Base-by-base conservation (phyloP, 2,113 vertebrate species). In the Ptyas mucosa region DNA sequence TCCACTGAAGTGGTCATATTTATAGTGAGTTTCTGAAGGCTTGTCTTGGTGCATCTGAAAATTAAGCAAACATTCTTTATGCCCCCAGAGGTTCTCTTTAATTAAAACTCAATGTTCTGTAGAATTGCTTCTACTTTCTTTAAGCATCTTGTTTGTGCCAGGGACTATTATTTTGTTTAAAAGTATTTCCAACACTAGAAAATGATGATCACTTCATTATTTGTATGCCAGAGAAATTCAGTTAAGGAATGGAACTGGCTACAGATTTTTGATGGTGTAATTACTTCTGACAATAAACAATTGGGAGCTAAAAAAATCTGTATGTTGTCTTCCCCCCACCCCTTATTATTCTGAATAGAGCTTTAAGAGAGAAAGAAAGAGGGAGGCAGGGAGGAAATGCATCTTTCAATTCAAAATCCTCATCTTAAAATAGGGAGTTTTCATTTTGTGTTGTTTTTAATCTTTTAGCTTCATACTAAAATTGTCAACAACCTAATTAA, bases 21-120 rank as follows among this genome's bases (percentile, higher is more conserved):
- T n/a, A 46, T 43, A 52, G 26, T n/a, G 43, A 43, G 24, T 92
- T 85, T 21, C 58, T 14, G 43, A 90, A 58, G 51, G 20, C 1
- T 75, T 43, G 21, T 14, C 51, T 90, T 85, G 39, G 90, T 54
- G 69, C 58, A 34, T 34, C 55, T 87, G 51, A 69, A 90, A 90
- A 94, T 92, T 90, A 90, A 94, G 89, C 39, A 92, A 90, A 58
- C 34, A 88, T 92, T 88, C 75, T 55, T 90, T 43, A 43, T 64
- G 58, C 85, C 85, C 34, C 5, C 11, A 58, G 91, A 75, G 51
- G 88, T 85, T 88, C 11, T 46, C 57, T 90, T 92, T 90, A 94
- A 92, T 94, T 92, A 92, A 94, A 92, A 90, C n/a, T 23, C 15
- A 91, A 89, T 61, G 75, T 93, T 75, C 75, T 92, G 29, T 90